A percentile compares a stretch with the other conserved stretches of the same genome.
phyloP scores from a whole-genome alignment of 2,113 vertebrate genomes.

The Salvelinus namaycush region DNA sequence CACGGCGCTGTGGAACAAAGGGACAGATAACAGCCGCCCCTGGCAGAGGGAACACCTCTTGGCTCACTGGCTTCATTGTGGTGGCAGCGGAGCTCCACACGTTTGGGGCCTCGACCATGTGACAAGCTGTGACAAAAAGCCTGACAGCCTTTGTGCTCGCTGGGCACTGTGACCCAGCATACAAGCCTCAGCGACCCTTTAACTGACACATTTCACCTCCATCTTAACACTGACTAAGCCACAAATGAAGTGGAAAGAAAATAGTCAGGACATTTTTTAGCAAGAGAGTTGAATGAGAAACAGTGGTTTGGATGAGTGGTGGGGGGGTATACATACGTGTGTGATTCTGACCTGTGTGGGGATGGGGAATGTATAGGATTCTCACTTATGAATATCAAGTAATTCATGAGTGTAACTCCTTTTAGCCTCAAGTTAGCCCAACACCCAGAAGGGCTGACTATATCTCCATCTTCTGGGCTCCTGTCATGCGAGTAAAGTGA shows the following conservation, averaged over 20 bases:
- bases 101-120: slow-evolving; percentile 37
- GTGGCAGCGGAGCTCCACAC: slow-evolving; percentile 26
- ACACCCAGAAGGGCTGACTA: neutral
- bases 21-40: slow-evolving; percentile 28
- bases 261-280: neutral
- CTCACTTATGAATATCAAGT: neutral
- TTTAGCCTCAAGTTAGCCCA: neutral
- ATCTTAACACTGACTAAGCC: neutral
- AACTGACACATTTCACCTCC: neutral
- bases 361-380: neutral
- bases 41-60: slow-evolving; percentile 15
- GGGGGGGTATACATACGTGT: neutral
- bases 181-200: neutral
- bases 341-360: neutral
- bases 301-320: neutral
- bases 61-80: neutral
- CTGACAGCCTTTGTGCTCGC: slow-evolving; percentile 3
- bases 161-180: neutral
- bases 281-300: neutral
- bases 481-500: neutral
- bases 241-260: neutral
- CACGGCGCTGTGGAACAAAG: slow-evolving; percentile 29
- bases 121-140: slow-evolving; percentile 27
- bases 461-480: neutral
- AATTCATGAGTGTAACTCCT: neutral